Evolutionary conservation across 2,113 vertebrate species (phyloP).

Genomic region (Mionectes macconnelli): DNA sequence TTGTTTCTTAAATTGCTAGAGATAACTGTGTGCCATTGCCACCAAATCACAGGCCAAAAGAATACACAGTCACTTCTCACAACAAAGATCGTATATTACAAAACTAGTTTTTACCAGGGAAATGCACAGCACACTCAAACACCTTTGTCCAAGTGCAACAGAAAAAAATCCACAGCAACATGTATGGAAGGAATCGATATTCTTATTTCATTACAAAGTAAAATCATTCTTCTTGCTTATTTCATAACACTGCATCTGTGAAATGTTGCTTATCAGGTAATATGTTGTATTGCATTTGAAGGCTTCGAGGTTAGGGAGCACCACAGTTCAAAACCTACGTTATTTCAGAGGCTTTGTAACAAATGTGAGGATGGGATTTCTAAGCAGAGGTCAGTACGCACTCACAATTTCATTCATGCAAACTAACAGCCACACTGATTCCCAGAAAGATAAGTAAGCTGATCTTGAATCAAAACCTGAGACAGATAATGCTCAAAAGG

Average conservation of each 20-base stretch:
- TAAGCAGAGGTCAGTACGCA: neutral
- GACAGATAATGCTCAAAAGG: neutral
- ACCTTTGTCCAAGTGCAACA: neutral
- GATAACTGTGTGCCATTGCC: neutral
- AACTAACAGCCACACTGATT: neutral
- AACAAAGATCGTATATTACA: neutral
- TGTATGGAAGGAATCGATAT: neutral
- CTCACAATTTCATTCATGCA: neutral
- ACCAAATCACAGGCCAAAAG: neutral
- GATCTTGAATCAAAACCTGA: neutral
- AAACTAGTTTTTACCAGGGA: neutral
- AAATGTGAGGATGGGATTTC: neutral
- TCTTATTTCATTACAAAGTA: neutral
- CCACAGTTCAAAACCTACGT: neutral
- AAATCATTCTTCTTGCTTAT: neutral
- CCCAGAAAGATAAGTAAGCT: neutral
- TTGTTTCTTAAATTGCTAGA: neutral
- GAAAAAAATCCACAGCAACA: neutral
- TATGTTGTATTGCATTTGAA: rapidly evolving
- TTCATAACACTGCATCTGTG: neutral
- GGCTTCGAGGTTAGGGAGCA: neutral
- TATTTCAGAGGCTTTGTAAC: neutral
- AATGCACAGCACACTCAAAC: neutral
- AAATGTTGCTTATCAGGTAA: neutral
- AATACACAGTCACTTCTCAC: neutral